Percentiles rank a stretch among this genome's conserved stretches.
Evolutionary conservation across 2,797 vertebrate species (phyloP).

Genomic region (Sebastes elongatus): DNA sequence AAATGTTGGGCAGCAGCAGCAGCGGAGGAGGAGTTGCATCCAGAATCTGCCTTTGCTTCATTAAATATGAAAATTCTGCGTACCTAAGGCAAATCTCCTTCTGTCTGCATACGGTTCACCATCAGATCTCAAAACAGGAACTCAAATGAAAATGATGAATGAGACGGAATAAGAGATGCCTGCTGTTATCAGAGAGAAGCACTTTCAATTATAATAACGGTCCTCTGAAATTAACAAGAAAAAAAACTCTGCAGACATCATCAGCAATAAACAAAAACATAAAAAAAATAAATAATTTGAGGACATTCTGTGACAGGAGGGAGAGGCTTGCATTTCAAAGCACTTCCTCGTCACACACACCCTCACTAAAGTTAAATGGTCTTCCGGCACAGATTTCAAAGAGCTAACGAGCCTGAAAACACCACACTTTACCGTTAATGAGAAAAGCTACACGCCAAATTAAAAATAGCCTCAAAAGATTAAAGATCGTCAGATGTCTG

Average conservation of each 20-base stretch:
- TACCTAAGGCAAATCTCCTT: neutral
- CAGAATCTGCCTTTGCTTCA: neutral
- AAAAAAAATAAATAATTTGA: neutral
- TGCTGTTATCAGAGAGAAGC: slow-evolving; percentile 4
- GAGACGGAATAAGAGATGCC: neutral
- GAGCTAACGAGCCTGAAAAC: slow-evolving; percentile 48
- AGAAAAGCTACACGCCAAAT: slow-evolving; percentile 19
- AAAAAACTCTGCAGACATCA: neutral
- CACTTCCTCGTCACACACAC: neutral
- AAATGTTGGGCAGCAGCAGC: neutral
- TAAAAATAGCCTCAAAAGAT: slow-evolving; percentile 29
- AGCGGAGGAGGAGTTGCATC: neutral
- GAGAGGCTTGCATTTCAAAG: slow-evolving; percentile 11
- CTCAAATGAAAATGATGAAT: slow-evolving; percentile 13
- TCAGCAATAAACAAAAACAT: neutral
- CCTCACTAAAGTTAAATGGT: neutral
- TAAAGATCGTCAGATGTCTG: slow-evolving; percentile 15
- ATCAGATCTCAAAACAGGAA: neutral
- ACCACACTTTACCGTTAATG: slow-evolving; percentile 31
- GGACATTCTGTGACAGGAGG: slow-evolving; percentile 1
- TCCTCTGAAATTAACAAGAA: neutral
- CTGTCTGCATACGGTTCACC: neutral
- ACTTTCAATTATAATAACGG: slow-evolving; percentile 1
- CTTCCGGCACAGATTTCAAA: slow-evolving; percentile 12
- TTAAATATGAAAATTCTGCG: neutral